Conservation (phyloP, 2,113 vertebrate species). For the Oreochromis aureus region DNA sequence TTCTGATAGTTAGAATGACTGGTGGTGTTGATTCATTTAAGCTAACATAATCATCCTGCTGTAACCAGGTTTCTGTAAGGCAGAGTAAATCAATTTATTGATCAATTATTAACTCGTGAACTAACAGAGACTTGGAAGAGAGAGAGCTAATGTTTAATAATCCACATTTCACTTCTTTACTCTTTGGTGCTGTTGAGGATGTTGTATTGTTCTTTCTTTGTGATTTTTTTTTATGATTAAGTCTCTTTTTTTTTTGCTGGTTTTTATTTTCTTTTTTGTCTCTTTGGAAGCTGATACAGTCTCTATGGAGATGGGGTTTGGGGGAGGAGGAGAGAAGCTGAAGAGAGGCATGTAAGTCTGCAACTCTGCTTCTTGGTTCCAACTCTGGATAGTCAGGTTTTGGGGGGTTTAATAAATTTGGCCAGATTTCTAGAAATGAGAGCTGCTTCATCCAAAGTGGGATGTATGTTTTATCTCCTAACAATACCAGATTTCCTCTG, state of each 20-base stretch:
- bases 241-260: background rate
- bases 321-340: background rate
- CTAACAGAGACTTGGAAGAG: background rate
- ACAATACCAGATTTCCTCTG: background rate
- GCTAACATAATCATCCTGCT: background rate
- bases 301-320: background rate
- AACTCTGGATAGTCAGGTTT: background rate
- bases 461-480: background rate
- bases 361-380: background rate
- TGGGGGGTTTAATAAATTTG: background rate
- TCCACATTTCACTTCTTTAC: background rate
- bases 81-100: background rate
- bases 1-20: background rate
- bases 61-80: background rate
- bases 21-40: background rate
- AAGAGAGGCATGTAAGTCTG: background rate
- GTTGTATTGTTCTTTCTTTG: background rate
- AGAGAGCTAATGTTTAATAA: background rate
- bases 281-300: background rate
- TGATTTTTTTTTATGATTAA: background rate
- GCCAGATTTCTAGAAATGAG: background rate
- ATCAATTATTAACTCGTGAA: background rate
- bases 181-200: background rate
- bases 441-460: background rate
- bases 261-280: background rate